Percentiles rank a stretch among this genome's conserved stretches.
phyloP scores from a whole-genome alignment of 1,140 invertebrate genomes.

The Drosophila funebris region DNA sequence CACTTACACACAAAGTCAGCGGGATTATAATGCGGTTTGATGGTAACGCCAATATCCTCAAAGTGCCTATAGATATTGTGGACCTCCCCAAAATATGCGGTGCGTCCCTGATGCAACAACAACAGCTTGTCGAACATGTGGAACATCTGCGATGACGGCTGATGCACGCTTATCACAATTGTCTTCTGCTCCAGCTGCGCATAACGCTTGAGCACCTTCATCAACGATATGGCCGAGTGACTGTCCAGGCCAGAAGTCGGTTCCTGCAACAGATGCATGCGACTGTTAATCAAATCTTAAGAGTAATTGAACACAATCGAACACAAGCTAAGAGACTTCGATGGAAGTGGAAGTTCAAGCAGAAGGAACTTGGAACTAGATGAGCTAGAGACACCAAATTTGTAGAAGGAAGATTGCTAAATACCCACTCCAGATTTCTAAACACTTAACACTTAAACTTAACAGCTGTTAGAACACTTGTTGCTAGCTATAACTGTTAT shows the following conservation, averaged over 20 bases:
- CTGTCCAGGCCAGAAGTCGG: slow-evolving; percentile 94
- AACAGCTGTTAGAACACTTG: too few species aligned
- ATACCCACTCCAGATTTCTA: too few species aligned
- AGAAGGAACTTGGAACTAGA: too few species aligned
- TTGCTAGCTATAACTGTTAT: too few species aligned
- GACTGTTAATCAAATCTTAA: neutral
- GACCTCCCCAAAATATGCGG: slow-evolving; percentile 92
- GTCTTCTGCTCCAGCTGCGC: slow-evolving; percentile 92
- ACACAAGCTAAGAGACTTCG: too few species aligned
- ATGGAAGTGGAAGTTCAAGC: too few species aligned
- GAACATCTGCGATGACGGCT: slow-evolving; percentile 95
- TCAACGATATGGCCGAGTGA: slow-evolving; percentile 90
- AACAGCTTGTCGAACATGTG: slow-evolving; percentile 93
- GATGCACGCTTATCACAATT: slow-evolving; percentile 92
- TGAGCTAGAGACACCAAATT: too few species aligned
- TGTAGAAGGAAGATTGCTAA: too few species aligned
- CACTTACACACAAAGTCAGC: slow-evolving; percentile 93
- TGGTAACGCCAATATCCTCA: slow-evolving; percentile 88
- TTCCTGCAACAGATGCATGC: slow-evolving; percentile 86
- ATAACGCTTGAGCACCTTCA: slow-evolving; percentile 90
- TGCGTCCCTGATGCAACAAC: slow-evolving; percentile 90
- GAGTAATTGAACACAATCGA: too few species aligned
- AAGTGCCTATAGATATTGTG: slow-evolving; percentile 91
- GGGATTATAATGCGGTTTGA: slow-evolving; percentile 93
- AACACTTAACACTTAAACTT: too few species aligned